Conservation (phyloP, 2,888 invertebrate genomes). For the Laspeyria flexula region DNA sequence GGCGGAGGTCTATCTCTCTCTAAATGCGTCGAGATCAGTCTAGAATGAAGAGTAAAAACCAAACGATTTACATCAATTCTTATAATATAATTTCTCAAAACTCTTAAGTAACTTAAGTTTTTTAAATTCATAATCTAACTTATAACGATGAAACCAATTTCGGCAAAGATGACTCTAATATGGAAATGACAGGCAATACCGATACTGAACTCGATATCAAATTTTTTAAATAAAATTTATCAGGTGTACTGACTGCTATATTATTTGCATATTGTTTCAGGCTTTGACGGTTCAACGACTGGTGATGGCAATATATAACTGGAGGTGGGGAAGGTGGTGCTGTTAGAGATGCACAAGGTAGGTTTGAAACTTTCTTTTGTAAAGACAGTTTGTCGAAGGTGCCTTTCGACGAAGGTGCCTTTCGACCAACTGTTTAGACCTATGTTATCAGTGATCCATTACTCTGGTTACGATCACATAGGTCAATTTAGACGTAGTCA, state of each 20-base stretch:
- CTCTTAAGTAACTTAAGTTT: too few relatives aligned
- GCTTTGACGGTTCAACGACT: slow-evolving; percentile 82
- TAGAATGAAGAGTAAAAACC: too few relatives aligned
- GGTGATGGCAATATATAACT: slow-evolving; percentile 83
- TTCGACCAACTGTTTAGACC: slow-evolving; percentile 40
- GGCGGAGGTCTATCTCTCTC: too few relatives aligned
- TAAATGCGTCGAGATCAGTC: too few relatives aligned
- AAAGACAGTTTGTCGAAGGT: slow-evolving; percentile 38
- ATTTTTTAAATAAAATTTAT: too few relatives aligned
- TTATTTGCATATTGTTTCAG: slow-evolving; percentile 53
- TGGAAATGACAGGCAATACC: slow-evolving; percentile 87
- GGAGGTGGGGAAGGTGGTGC: slow-evolving; percentile 83
- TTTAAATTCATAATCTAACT: too few relatives aligned
- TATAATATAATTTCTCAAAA: too few relatives aligned
- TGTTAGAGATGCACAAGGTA: slow-evolving; percentile 86
- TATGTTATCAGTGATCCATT: slow-evolving; percentile 27
- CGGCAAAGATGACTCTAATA: slow-evolving; percentile 88
- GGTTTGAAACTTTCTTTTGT: slow-evolving; percentile 65
- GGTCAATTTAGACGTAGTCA: slow-evolving; percentile 59
- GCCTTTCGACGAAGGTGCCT: too few relatives aligned
- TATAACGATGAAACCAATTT: slow-evolving; percentile 88
- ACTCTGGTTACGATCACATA: slow-evolving; percentile 37
- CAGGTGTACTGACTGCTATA: too few relatives aligned
- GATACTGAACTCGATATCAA: too few relatives aligned
- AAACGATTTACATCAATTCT: too few relatives aligned